Base-by-base conservation (phyloP, 2,888 invertebrate species). In the Chymomyza caudatula region DNA sequence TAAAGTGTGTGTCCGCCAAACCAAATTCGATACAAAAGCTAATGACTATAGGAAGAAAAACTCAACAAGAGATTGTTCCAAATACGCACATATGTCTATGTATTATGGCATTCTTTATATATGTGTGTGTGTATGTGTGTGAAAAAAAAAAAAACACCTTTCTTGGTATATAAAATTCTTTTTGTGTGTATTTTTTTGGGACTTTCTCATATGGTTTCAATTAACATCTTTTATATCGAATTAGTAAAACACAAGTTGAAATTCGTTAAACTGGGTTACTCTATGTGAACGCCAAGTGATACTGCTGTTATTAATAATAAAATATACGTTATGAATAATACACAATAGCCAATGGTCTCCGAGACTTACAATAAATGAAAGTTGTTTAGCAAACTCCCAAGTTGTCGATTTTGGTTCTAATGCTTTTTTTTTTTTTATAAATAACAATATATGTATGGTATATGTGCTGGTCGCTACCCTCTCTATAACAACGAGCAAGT, bases 151-250 rank as follows among this genome's bases (percentile, higher is more conserved):
- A n/a, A 2, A 43, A 2, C 6, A 3, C 6, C 13, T 47, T 15
- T 47, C 4, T 13, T 47, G 47, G 3, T 47, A 19, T 19, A 47
- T 15, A 47, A 47, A 47, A 13, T 47, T 47, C 19, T 51, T 19
- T 49, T 49, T 49, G 11, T 49, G 49, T 49, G 17, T 4, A 6
- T 49, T 20, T 15, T 20, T 20, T 51, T 67, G 68, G 55, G 58
- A 73, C 85, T 84, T 84, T 78, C 73, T 69, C 82, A 69, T 73
- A 69, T 65, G 69, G 65, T 63, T 78, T 67, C 62, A 81, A 79
- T 79, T 79, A 81, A 60, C 78, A 81, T 73, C 64, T 78, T 37
- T 44, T 15, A 60, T 56, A 65, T 63, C 37, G 69, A 67, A 63
- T 76, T 71, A 23, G 74, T 51, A 49, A 59, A 47, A 47, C 47